Base-by-base conservation (phyloP, 1,140 invertebrate species). In the Plutomurus gul region DNA sequence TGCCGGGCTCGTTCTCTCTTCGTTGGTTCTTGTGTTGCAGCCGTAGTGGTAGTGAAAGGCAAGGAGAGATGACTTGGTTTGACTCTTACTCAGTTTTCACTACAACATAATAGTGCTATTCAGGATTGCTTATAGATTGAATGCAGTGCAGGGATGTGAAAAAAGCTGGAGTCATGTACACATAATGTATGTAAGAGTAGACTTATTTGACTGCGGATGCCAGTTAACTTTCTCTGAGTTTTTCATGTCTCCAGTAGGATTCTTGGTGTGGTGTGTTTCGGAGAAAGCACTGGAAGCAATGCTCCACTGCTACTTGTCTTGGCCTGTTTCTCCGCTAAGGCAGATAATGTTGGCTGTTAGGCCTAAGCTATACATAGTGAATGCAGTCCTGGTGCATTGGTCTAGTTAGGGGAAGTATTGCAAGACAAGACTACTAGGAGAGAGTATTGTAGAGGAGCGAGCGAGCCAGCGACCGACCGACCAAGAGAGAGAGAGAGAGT, bases 221-320 rank as follows among this genome's bases (percentile, higher is more conserved):
- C 56, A 65, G 56, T 33, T 65, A 65, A 65, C 56, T 65, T 65
- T 65, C 56, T 13, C 56, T 65, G 27, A 33, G 27, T 65, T 65
- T 65, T 65, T 65, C 27, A n/a, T 6, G 56, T 10, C 16, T 25
- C 36, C 27, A 33, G 56, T 30, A 65, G 56, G 56, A 65, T 65
- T 65, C 56, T 33, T 30, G 27, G 56, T 65, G 56, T 65, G 30
- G 30, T 65, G 56, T 27, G 16, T 65, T 65, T 18, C 3, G 56
- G 56, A 65, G 56, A 65, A 65, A 65, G 56, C 25, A 65, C n/a
- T 13, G 39, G n/a, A 43, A n/a, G 11, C 39, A 8, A 65, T 65
- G 56, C 36, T 65, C 36, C 27, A 65, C n/a, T 65, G 56, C 56
- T 65, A 65, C 36, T 65, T 65, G 56, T 11, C 56, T n/a, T 36